Base-by-base conservation (phyloP, 1,140 invertebrate species). In the Oreohelix idahoensis region DNA sequence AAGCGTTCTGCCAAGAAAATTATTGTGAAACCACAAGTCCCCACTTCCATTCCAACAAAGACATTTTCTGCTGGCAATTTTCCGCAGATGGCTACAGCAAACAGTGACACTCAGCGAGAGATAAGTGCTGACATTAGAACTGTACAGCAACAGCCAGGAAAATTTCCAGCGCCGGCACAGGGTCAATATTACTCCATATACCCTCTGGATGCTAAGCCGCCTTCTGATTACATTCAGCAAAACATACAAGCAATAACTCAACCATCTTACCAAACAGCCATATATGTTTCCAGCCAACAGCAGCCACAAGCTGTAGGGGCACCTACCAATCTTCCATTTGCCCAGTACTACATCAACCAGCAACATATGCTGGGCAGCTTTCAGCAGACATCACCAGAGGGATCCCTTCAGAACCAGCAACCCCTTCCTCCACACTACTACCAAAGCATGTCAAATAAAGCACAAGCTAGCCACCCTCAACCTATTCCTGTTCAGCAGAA, bases 1-100 rank as follows among this genome's bases (percentile, higher is more conserved):
- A 86, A 82, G 63, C 69, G 78, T 45, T 58, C 81, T 39, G 81
- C 66, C 15, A 81, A 78, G 75, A 81, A 79, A 42, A 45, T 53
- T 2, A 38, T 63, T 51, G 71, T 45, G 11, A 63, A 45, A 49
- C 58, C n/a, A 38, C 17, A 36, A 39, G 53, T 42, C 0, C 42
- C 58, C 8, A 42, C 63, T 20, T 39, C 75, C 38, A 74, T 66
- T 70, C 80, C 71, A 53, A 71, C 84, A 42, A 49, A 63, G 17
- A 75, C 78, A 78, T 76, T 77, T 23, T 32, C 63, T 32, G 63
- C 63, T 17, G 32, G 5, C 8, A 66, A n/a, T n/a, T 66, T 66
- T 66, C 2, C 63, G 1, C n/a, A 66, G 8, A 29, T n/a, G 32
- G 11, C 8, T 66, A 11, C 29, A 32, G 8, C n/a, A 66, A 66